phyloP scores from a whole-genome alignment of 2,797 vertebrate species.

The Gallinago solitaria region DNA sequence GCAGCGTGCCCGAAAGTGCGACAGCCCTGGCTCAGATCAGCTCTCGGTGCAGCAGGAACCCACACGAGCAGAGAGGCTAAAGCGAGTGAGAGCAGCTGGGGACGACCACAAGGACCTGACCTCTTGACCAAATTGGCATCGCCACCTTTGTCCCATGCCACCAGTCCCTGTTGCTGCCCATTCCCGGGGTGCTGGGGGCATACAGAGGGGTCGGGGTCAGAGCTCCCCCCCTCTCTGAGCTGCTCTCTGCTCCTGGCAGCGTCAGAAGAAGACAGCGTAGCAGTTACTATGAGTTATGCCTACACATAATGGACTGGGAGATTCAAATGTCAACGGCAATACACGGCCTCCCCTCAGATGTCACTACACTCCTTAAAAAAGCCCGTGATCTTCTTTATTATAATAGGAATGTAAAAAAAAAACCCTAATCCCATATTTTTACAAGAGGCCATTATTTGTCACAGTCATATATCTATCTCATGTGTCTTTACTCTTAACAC shows the following conservation, averaged over 20 bases:
- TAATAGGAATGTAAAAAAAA: background rate
- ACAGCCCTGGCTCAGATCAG: background rate
- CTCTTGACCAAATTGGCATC: rapidly evolving
- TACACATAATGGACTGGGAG: background rate
- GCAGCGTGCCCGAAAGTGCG: rapidly evolving
- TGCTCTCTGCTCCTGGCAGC: background rate
- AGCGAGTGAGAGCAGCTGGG: background rate
- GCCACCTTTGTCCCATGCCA: background rate
- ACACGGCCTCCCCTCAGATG: background rate
- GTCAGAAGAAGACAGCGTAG: background rate
- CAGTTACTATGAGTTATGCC: background rate
- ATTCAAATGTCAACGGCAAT: background rate
- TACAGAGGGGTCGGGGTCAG: background rate
- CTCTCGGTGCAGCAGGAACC: background rate
- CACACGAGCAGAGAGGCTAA: background rate
- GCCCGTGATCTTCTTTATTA: background rate
- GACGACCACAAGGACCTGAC: background rate
- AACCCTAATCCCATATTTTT: background rate
- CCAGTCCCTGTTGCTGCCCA: rapidly evolving
- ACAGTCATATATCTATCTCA: background rate
- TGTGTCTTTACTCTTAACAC: background rate
- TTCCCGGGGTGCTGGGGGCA: background rate
- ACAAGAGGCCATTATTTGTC: background rate
- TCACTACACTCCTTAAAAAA: background rate
- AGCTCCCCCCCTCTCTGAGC: background rate